These are phyloP conservation scores for Bacillus rossius DNA, from an alignment of 1,140 invertebrate species.

Conservation along the genomic window DNA sequence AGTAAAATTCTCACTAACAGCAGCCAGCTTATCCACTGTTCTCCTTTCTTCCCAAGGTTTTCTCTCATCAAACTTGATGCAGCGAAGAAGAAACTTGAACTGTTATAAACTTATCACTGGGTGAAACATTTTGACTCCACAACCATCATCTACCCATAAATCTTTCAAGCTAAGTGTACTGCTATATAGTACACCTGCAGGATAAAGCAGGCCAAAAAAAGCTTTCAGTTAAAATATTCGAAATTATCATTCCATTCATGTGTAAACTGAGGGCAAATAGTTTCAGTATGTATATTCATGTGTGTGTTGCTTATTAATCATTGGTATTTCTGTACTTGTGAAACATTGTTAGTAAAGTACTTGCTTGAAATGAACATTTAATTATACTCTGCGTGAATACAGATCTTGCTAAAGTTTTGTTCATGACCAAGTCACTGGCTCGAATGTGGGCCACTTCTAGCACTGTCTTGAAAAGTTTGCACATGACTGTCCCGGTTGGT, in stretches of 20 bases:
- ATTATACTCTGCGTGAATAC: too few relatives aligned
- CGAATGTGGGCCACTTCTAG: too few relatives aligned
- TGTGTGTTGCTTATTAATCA: conserved; percentile 24
- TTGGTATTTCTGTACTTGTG: conserved; percentile 21
- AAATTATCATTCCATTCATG: conserved; percentile 26
- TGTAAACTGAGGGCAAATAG: not conserved
- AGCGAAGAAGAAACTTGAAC: conserved; percentile 44
- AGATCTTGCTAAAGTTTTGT: too few relatives aligned
- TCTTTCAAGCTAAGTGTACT: conserved; percentile 43
- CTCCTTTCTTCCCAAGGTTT: conserved; percentile 33
- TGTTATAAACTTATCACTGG: conserved; percentile 43
- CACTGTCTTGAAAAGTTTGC: too few relatives aligned
- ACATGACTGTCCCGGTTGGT: too few relatives aligned
- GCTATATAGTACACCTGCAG: conserved; percentile 42
- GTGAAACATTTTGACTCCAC: conserved; percentile 39
- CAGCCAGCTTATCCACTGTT: conserved; percentile 42
- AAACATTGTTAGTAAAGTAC: not conserved
- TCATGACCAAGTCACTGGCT: too few relatives aligned
- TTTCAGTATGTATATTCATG: conserved; percentile 23
- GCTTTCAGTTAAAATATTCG: conserved; percentile 45
- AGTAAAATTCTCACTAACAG: conserved; percentile 45
- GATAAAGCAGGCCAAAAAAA: conserved; percentile 46
- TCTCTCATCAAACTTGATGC: conserved; percentile 44
- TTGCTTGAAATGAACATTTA: too few relatives aligned
- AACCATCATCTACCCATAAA: conserved; percentile 42